These are phyloP conservation scores for Phalacrocorax carbo DNA, from an alignment of 2,113 vertebrate genomes.

Conservation along the genomic window DNA sequence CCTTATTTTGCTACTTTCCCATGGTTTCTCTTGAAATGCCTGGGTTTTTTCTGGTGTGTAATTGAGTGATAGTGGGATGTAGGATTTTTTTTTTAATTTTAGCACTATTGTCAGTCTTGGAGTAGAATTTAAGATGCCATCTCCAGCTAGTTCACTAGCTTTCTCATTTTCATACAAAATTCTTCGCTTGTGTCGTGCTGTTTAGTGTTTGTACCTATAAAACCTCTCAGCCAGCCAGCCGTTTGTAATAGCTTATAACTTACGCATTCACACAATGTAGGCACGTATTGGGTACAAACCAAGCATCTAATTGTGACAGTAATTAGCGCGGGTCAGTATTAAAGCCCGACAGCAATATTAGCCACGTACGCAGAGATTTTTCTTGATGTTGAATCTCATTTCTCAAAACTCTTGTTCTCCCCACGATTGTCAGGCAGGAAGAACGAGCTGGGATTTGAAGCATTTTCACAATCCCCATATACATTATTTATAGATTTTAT, in stretches of 20 bases:
- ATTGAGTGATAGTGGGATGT: neutral
- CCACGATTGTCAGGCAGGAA: neutral
- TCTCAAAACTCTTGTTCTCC: neutral
- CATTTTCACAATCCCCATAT: accelerated
- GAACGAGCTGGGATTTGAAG: neutral
- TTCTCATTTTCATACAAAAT: neutral
- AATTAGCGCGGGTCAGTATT: neutral
- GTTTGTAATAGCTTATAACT: neutral
- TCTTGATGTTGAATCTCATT: neutral
- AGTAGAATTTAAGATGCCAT: neutral
- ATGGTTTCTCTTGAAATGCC: neutral
- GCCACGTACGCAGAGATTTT: neutral
- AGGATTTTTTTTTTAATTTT: neutral
- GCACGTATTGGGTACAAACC: neutral
- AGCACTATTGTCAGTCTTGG: neutral
- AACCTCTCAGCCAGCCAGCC: neutral
- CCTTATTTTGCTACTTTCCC: neutral
- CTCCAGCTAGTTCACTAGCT: neutral
- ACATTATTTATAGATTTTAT: too few relatives aligned
- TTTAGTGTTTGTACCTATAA: neutral
- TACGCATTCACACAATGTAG: neutral
- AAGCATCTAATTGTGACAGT: neutral
- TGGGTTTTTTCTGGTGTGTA: neutral
- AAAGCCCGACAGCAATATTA: neutral
- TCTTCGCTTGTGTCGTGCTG: neutral